These are phyloP conservation scores for Petrosia ficiformis DNA, from an alignment of 37 sponge, comb jelly and placozoan species.

Conservation along the genomic window DNA sequence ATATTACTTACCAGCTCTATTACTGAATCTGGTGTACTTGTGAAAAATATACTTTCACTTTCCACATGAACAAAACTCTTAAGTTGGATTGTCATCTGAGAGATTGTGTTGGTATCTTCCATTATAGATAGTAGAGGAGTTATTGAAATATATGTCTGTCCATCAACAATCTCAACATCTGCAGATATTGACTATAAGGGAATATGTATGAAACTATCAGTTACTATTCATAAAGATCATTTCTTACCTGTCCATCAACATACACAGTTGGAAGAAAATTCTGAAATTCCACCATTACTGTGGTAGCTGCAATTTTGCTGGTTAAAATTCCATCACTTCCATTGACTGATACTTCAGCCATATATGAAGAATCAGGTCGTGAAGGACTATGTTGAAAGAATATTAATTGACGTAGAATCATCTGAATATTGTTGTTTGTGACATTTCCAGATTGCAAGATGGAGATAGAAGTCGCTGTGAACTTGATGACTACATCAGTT, in stretches of 20 bases:
- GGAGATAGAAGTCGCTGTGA: not conserved
- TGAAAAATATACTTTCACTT: not conserved
- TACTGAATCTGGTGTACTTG: not conserved
- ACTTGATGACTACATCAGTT: not conserved
- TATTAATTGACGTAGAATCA: slow-evolving; percentile 23
- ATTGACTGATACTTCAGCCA: slow-evolving; percentile 13
- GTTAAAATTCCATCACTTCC: slow-evolving; percentile 46
- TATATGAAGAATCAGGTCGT: slow-evolving; percentile 3
- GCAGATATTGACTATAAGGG: not conserved
- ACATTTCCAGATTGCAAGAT: not conserved
- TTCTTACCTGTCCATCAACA: slow-evolving; percentile 15
- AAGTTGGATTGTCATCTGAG: not conserved
- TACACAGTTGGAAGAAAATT: slow-evolving; percentile 31
- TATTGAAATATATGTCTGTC: not conserved
- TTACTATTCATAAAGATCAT: not conserved
- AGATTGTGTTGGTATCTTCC: not conserved
- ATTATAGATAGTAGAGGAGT: not conserved
- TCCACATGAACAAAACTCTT: not conserved
- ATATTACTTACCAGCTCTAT: not conserved
- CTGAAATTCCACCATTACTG: slow-evolving; percentile 1
- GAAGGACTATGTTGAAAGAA: slow-evolving; percentile 15
- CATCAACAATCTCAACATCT: not conserved
- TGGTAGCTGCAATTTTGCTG: slow-evolving; percentile 3
- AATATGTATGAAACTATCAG: not conserved
- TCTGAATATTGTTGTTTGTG: slow-evolving; percentile 10